A percentile compares a stretch with the other conserved stretches of the same genome.
phyloP scores from a whole-genome alignment of 2,888 invertebrate genomes.

The Plebejus anna region DNA sequence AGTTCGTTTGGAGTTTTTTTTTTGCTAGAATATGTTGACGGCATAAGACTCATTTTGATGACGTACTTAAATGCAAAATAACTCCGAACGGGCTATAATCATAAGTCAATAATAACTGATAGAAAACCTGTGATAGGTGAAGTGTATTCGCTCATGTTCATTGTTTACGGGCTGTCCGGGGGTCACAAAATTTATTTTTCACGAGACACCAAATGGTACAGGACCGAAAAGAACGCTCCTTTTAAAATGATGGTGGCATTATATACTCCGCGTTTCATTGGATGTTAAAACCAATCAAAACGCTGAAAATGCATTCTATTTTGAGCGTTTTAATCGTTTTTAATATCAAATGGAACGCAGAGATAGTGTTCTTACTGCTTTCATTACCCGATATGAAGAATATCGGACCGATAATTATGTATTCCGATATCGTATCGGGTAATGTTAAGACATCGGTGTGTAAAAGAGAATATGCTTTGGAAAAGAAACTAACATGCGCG shows the following conservation, averaged over 20 bases:
- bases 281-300: too few relatives aligned
- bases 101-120: conserved; percentile 34
- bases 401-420: too few relatives aligned
- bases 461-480: neutral
- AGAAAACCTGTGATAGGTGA: conserved; percentile 61
- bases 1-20: neutral
- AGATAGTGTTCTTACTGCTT: too few relatives aligned
- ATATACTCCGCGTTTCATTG: too few relatives aligned
- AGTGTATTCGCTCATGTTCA: conserved; percentile 40
- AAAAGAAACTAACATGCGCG: too few relatives aligned
- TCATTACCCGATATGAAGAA: too few relatives aligned
- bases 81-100: neutral
- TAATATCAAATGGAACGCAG: too few relatives aligned
- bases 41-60: neutral
- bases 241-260: too few relatives aligned
- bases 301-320: too few relatives aligned
- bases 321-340: too few relatives aligned
- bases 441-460: neutral
- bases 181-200: conserved; percentile 34
- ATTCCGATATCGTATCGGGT: too few relatives aligned
- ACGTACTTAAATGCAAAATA: neutral
- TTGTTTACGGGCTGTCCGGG: conserved; percentile 40
- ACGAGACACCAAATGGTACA: neutral
- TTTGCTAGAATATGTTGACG: neutral
- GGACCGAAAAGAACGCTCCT: neutral